phyloP scores from a whole-genome alignment of 1,140 invertebrate species.

The Drosophila kikkawai region DNA sequence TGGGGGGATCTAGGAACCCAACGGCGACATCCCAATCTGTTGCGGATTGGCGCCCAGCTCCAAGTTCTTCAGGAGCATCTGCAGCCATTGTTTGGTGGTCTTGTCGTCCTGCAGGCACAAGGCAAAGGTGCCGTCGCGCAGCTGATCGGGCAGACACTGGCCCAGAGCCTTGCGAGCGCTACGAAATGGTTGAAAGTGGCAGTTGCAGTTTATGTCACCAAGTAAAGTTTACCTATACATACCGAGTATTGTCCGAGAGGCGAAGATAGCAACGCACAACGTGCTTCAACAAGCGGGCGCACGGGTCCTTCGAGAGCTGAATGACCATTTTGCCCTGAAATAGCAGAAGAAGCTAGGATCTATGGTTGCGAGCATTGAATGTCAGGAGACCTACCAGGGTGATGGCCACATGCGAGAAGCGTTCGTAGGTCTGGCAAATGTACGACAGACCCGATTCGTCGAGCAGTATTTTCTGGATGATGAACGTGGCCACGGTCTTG shows the following conservation, averaged over 20 bases:
- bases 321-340: slow-evolving; percentile 97
- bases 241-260: slow-evolving; percentile 96
- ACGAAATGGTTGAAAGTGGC: not conserved
- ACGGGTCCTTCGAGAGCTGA: slow-evolving; percentile 98
- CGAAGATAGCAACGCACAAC: slow-evolving; percentile 99
- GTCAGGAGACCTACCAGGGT: slow-evolving; percentile 88
- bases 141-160: slow-evolving; percentile 98
- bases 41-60: slow-evolving; percentile 88
- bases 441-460: slow-evolving; percentile 99
- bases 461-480: slow-evolving; percentile 99
- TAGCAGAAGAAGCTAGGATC: too few species aligned
- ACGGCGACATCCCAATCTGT: slow-evolving; percentile 88
- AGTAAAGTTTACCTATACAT: not conserved
- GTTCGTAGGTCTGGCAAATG: slow-evolving; percentile 98
- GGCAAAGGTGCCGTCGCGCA: slow-evolving; percentile 97
- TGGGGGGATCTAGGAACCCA: slow-evolving; percentile 85
- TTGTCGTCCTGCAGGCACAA: slow-evolving; percentile 94
- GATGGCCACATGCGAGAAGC: slow-evolving; percentile 99
- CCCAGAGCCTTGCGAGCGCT: slow-evolving; percentile 97
- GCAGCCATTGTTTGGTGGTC: slow-evolving; percentile 98
- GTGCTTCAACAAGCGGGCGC: slow-evolving; percentile 97
- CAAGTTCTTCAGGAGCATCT: slow-evolving; percentile 96
- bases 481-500: slow-evolving; percentile 99
- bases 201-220: too few species aligned
- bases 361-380: not conserved